Evolutionary conservation across 2,797 vertebrate genomes (phyloP).

Genomic region (Pangasius krempfi): DNA sequence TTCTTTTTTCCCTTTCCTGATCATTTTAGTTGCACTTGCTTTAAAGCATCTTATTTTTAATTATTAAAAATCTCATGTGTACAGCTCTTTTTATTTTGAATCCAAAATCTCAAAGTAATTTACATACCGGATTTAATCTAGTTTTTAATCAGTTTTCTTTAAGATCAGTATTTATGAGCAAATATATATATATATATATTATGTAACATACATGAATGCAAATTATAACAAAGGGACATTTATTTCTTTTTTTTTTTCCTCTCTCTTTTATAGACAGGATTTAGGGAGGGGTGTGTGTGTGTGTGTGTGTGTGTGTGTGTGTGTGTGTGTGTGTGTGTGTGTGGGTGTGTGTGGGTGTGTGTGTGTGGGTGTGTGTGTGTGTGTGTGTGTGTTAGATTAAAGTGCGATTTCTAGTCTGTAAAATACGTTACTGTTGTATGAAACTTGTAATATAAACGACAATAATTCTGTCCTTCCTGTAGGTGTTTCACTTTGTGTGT

Average conservation of each 20-base stretch:
- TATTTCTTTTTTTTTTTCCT: background rate
- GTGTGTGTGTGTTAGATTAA: background rate
- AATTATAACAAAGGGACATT: background rate
- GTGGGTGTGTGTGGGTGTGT: too few species aligned
- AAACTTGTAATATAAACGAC: background rate
- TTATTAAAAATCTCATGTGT: background rate
- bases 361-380: background rate
- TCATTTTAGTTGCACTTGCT: background rate
- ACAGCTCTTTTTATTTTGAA: too few species aligned
- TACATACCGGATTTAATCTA: too few species aligned
- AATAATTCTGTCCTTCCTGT: background rate
- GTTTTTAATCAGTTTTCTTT: too few species aligned
- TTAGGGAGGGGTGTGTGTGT: background rate
- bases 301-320: too few species aligned
- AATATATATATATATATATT: background rate
- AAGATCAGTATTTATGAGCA: too few species aligned
- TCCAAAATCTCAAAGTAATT: too few species aligned
- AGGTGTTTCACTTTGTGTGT: slow-evolving; percentile 76
- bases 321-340: too few species aligned
- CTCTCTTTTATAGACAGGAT: background rate
- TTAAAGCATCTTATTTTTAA: background rate
- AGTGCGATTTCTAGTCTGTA: background rate
- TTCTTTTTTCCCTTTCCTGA: too few species aligned
- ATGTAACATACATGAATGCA: background rate
- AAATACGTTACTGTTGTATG: background rate